A percentile compares a stretch with the other conserved stretches of the same genome.
Evolutionary conservation across 2,888 invertebrate genomes (phyloP).

Genomic region (Slavum lentiscoides): DNA sequence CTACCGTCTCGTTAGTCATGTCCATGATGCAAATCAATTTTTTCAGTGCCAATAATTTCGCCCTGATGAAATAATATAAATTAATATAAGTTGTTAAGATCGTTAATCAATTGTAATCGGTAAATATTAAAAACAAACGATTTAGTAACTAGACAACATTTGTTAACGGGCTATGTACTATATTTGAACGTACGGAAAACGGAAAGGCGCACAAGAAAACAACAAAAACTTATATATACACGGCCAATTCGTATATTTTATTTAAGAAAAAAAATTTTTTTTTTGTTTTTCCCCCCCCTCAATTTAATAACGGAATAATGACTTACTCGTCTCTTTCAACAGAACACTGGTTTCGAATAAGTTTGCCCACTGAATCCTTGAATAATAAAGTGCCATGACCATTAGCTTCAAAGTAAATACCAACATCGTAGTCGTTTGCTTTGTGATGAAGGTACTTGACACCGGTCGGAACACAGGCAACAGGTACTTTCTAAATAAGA

Average conservation of each 20-base stretch:
- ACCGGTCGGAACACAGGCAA: slow-evolving; percentile 90
- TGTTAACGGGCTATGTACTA: neutral
- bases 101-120: neutral
- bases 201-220: too few relatives aligned
- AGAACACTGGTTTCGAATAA: slow-evolving; percentile 14
- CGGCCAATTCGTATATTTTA: too few relatives aligned
- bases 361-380: slow-evolving; percentile 61
- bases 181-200: neutral
- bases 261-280: too few relatives aligned
- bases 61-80: slow-evolving; percentile 11
- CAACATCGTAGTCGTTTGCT: slow-evolving; percentile 88
- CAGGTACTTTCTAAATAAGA: slow-evolving; percentile 77
- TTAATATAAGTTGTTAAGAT: neutral
- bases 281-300: too few relatives aligned
- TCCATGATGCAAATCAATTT: slow-evolving; percentile 74
- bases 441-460: slow-evolving; percentile 95
- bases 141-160: neutral
- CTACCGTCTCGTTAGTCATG: slow-evolving; percentile 91
- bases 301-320: slow-evolving; percentile 5
- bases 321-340: slow-evolving; percentile 35
- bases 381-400: slow-evolving; percentile 96
- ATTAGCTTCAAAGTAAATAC: slow-evolving; percentile 98
- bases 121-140: too few relatives aligned
- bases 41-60: slow-evolving; percentile 60
- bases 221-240: too few relatives aligned